Evolutionary conservation across 1,140 invertebrate genomes (phyloP).

Genomic region (Nebria ingens): DNA sequence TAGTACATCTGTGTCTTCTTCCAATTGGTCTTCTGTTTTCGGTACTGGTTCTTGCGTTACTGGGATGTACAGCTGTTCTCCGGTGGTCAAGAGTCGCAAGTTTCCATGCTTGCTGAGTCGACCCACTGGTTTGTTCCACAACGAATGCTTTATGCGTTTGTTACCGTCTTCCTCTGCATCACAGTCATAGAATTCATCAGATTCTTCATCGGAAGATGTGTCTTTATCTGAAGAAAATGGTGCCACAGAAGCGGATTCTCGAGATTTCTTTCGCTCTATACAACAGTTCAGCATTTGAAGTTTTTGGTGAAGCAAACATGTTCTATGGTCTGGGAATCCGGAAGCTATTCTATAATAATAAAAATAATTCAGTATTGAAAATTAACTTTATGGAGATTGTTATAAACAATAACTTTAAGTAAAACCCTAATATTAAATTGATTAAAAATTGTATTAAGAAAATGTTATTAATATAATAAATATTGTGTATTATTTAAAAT

Average conservation of each 20-base stretch:
- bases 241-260: slow-evolving; percentile 32
- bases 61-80: slow-evolving; percentile 72
- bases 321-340: slow-evolving; percentile 72
- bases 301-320: slow-evolving; percentile 91
- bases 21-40: slow-evolving; percentile 93
- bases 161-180: slow-evolving; percentile 38
- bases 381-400: no score
- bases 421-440: no score
- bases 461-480: no score
- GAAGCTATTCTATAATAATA: slow-evolving; percentile 53
- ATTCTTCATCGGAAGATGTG: slow-evolving; percentile 41
- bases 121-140: slow-evolving; percentile 63
- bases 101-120: slow-evolving; percentile 56
- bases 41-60: slow-evolving; percentile 90
- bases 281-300: slow-evolving; percentile 95
- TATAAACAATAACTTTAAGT: no score
- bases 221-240: slow-evolving; percentile 7
- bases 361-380: no score
- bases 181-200: slow-evolving; percentile 84
- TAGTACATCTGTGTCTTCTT: slow-evolving; percentile 86
- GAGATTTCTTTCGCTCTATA: slow-evolving; percentile 61
- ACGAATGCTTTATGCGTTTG: slow-evolving; percentile 36
- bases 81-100: slow-evolving; percentile 52
- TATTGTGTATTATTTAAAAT: no score
- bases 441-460: no score